These are phyloP conservation scores for Reticulitermes lucifugus DNA, from an alignment of 2,888 invertebrate species.

Conservation along the genomic window DNA sequence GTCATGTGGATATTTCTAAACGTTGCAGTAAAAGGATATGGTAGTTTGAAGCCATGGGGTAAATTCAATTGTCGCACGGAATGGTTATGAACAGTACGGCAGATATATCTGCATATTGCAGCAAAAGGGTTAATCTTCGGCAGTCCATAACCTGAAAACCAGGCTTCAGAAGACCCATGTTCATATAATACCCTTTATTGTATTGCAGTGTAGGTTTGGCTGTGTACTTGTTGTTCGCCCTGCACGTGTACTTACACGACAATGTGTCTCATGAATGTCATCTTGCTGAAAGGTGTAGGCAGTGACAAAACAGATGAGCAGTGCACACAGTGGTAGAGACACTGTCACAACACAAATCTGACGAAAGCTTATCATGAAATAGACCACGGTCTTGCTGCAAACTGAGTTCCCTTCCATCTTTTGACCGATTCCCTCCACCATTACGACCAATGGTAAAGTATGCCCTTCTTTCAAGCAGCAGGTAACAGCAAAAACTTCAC, in stretches of 20 bases:
- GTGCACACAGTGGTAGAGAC: constrained; percentile 84
- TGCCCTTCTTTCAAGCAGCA: constrained; percentile 32
- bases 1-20: too few species aligned
- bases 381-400: constrained; percentile 53
- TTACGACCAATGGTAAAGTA: not conserved
- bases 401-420: constrained; percentile 53
- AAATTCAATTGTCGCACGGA: too few species aligned
- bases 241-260: constrained; percentile 77
- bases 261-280: constrained; percentile 95
- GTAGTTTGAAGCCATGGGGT: too few species aligned
- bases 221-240: too few species aligned
- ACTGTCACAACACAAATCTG: constrained; percentile 86
- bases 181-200: too few species aligned
- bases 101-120: too few species aligned
- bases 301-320: constrained; percentile 88
- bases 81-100: too few species aligned
- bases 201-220: too few species aligned
- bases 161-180: too few species aligned
- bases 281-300: constrained; percentile 92
- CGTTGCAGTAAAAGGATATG: too few species aligned
- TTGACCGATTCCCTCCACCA: not conserved
- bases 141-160: too few species aligned
- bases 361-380: constrained; percentile 72
- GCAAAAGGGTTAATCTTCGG: too few species aligned
- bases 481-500: constrained; percentile 34